Evolutionary conservation across 2,888 invertebrate species (phyloP).

Genomic region (Isoperla grammatica): DNA sequence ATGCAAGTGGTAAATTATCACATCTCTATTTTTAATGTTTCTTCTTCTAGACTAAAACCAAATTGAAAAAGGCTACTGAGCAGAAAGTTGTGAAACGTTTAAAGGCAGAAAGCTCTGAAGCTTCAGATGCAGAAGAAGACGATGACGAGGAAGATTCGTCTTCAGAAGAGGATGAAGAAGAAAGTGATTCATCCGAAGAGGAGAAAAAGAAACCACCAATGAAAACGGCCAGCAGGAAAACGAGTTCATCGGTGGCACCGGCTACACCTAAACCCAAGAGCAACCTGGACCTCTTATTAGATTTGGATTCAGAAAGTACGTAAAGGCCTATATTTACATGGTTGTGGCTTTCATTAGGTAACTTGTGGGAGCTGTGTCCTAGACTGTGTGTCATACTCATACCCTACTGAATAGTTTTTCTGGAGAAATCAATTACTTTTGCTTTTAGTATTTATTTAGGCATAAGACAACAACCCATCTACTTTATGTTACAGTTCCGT

Average conservation of each 20-base stretch:
- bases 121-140: slow-evolving; percentile 29
- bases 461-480: too few relatives aligned
- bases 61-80: slow-evolving; percentile 33
- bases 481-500: slow-evolving; percentile 43
- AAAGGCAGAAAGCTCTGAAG: slow-evolving; percentile 29
- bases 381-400: too few relatives aligned
- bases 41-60: neutral
- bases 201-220: slow-evolving; percentile 41
- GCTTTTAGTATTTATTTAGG: too few relatives aligned
- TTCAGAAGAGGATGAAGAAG: slow-evolving; percentile 34
- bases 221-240: slow-evolving; percentile 37
- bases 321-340: neutral
- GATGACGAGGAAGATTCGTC: slow-evolving; percentile 24
- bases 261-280: slow-evolving; percentile 43
- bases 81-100: slow-evolving; percentile 29
- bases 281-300: slow-evolving; percentile 77
- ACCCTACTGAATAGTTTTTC: too few relatives aligned
- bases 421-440: too few relatives aligned
- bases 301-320: slow-evolving; percentile 53
- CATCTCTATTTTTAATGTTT: too few relatives aligned
- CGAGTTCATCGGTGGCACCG: slow-evolving; percentile 28
- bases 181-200: slow-evolving; percentile 34
- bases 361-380: too few relatives aligned
- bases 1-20: too few relatives aligned
- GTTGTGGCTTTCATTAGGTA: too few relatives aligned